Base-by-base conservation (phyloP, 2,888 invertebrate species). In the Cecidostiba fungosa region DNA sequence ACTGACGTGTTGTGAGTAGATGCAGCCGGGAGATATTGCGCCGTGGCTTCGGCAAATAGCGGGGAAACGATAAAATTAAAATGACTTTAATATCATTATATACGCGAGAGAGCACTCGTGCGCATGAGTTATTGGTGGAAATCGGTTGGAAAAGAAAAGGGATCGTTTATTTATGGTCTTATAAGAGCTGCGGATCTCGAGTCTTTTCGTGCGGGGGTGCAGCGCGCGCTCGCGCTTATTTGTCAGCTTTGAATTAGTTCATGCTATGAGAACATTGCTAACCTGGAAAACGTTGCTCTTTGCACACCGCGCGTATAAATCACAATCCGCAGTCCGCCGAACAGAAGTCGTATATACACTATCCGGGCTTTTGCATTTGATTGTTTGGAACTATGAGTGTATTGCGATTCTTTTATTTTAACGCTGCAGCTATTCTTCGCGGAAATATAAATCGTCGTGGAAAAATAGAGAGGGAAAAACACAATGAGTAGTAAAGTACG, bases 11-110 rank as follows among this genome's bases (percentile, higher is more conserved):
- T 79, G 82, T 59, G 84, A 82, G 76, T 70, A 50, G 84, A 84
- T 84, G 36, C 32, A 82, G 78, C 62, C 80, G 77, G 39, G 77
- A 80, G 83, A 86, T 84, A 76, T 23, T 19, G 59, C n/a, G 39
- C 16, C 36, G 36, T 54, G 82, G 12, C 43, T 66, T n/a, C 54
- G 23, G 78, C 78, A 69, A 82, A 79, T 86, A 70, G n/a, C 19
- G 72, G 47, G 10, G 79, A 73, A 83, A 76, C 84, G 83, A 84
- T 84, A 84, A 84, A 72, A 78, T 82, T 84, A 78, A 82, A 84
- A 84, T 79, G 84, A 86, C 86, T 84, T 78, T 82, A 77, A 84
- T 82, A 84, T 84, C 86, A 86, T 86, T 86, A 84, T 84, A 82
- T 47, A 14, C 50, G 12, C 66, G 66, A 59, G 47, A 10, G 39